These are phyloP conservation scores for Hyles lineata DNA, from an alignment of 2,888 invertebrate genomes.

Conservation along the genomic window DNA sequence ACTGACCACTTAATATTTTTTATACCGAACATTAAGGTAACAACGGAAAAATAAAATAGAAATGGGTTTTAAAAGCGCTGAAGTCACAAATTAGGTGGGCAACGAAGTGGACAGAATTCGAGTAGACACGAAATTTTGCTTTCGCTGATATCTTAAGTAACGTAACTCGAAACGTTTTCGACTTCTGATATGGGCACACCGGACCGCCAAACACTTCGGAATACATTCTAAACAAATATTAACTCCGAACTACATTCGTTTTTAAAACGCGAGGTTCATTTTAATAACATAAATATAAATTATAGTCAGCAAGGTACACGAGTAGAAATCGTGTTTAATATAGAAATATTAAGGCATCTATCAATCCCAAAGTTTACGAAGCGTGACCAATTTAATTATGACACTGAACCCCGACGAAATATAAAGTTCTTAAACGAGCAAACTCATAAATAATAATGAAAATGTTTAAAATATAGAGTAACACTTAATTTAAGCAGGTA, in stretches of 20 bases:
- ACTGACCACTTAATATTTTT: background rate
- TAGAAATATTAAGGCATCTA: conserved; percentile 45
- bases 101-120: conserved; percentile 27
- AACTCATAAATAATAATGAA: conserved; percentile 35
- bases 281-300: background rate
- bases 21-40: background rate
- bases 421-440: conserved; percentile 35
- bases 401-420: conserved; percentile 37
- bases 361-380: conserved; percentile 52
- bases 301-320: conserved; percentile 33
- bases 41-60: conserved; percentile 11
- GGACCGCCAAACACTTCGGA: background rate
- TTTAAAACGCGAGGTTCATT: background rate
- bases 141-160: conserved; percentile 24
- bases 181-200: conserved; percentile 2
- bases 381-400: conserved; percentile 52
- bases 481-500: conserved; percentile 35
- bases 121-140: conserved; percentile 31
- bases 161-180: conserved; percentile 22
- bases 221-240: background rate
- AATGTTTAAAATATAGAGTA: conserved; percentile 32
- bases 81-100: conserved; percentile 29
- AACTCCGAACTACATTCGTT: background rate
- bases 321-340: conserved; percentile 30
- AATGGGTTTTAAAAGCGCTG: conserved; percentile 9